Conservation (phyloP, 30 jellyfish, hydroid and myxozoan genomes). For the Aurelia sp. region DNA sequence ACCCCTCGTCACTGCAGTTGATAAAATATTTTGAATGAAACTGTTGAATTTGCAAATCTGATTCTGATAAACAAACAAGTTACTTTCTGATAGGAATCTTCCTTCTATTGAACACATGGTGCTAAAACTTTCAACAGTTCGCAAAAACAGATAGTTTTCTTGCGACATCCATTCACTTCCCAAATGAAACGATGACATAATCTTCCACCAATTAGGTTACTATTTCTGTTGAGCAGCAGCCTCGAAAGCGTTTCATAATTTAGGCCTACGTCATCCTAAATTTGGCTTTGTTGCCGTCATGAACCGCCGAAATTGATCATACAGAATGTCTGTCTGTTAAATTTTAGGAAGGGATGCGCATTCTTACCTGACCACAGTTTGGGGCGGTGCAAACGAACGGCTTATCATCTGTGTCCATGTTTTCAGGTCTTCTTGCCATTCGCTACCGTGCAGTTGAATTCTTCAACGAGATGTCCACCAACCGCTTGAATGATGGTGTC, state of each 20-base stretch:
- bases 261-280: conserved; percentile 76
- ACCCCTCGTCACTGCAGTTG: too few relatives aligned
- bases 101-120: too few relatives aligned
- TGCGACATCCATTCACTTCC: background rate
- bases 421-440: background rate
- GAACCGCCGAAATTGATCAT: background rate
- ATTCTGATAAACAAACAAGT: too few relatives aligned
- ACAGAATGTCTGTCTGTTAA: too few relatives aligned
- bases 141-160: too few relatives aligned
- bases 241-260: conserved; percentile 50
- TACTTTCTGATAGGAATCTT: background rate
- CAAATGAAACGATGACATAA: conserved; percentile 60
- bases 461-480: too few relatives aligned
- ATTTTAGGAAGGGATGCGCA: background rate
- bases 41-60: too few relatives aligned
- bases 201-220: conserved; percentile 42
- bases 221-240: conserved; percentile 12
- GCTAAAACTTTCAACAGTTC: too few relatives aligned
- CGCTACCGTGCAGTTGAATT: too few relatives aligned
- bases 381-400: conserved; percentile 79
- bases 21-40: too few relatives aligned
- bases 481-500: too few relatives aligned
- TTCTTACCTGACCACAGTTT: conserved; percentile 65
- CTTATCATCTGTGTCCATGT: conserved; percentile 67
- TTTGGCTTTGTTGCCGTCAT: background rate